These are phyloP conservation scores for Lateolabrax maculatus DNA, from an alignment of 2,797 vertebrate species.

Conservation along the genomic window DNA sequence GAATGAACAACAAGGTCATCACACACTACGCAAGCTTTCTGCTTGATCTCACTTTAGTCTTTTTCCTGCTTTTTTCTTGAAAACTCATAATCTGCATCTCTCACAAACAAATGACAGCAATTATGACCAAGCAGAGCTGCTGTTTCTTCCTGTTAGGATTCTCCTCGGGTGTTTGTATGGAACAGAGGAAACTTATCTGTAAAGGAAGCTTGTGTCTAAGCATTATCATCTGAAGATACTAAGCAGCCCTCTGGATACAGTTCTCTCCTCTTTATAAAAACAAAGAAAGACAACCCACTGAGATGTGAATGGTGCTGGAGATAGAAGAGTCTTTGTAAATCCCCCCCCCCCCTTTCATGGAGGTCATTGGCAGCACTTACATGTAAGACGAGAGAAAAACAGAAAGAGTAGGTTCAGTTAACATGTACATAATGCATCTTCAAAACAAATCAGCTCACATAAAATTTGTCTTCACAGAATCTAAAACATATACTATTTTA, in stretches of 20 bases:
- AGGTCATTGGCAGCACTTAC: slow-evolving; percentile 28
- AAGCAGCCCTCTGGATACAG: slow-evolving; percentile 33
- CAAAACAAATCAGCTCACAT: background rate
- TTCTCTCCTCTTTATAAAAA: slow-evolving; percentile 14
- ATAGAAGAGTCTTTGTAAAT: slow-evolving; percentile 6
- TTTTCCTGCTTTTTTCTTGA: no score
- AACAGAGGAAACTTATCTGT: slow-evolving; percentile 18
- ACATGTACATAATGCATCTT: background rate
- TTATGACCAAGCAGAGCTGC: slow-evolving; percentile 1
- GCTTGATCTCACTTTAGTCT: no score
- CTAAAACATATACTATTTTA: background rate
- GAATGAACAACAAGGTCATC: no score
- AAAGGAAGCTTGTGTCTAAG: slow-evolving; percentile 15
- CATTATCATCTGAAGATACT: slow-evolving; percentile 27
- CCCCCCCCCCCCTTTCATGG: background rate
- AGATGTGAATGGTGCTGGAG: slow-evolving; percentile 21
- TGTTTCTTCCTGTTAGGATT: slow-evolving; percentile 28
- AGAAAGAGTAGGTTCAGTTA: background rate
- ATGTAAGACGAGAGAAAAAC: slow-evolving; percentile 24
- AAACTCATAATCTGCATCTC: background rate
- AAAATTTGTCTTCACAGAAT: background rate
- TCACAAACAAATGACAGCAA: background rate
- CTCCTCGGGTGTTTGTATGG: slow-evolving; percentile 7
- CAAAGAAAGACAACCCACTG: slow-evolving; percentile 20
- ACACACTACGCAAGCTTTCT: no score